Base-by-base conservation (phyloP, 2,113 vertebrate species). In the Stigmatopora argus region DNA sequence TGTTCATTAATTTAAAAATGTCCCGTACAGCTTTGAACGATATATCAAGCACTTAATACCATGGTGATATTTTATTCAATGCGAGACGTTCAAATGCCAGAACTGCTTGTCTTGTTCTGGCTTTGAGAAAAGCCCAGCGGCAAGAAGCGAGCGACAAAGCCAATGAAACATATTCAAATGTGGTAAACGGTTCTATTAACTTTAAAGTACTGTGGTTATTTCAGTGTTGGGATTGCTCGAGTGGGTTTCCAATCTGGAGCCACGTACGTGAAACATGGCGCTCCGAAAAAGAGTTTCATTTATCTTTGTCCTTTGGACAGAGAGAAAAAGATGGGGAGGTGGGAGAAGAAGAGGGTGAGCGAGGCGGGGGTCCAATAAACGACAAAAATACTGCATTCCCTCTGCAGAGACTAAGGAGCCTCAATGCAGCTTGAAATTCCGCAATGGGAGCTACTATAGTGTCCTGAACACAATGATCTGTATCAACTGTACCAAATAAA, bases 131-230 rank as follows among this genome's bases (percentile, higher is more conserved):
- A 75, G 44, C 67, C 59, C 61, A 66, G 65, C 66, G 65, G 67
- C 21, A 46, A 59, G 14, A 61, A 44, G 38, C 51, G 69, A 44
- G 38, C 51, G 69, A 77, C 75, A 74, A 73, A 56, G 67, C 59
- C 72, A 64, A 72, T 62, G 72, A 75, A 81, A 83, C 65, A 66
- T 81, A 79, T 83, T 81, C 70, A 62, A 51, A 49, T 72, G 71
- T 86, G 85, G 78, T 83, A 85, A 88, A 90, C 85, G 85, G 82
- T 83, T 84, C 78, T 79, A 86, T 87, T 89, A 88, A 86, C 67
- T 83, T 76, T 73, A 78, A 85, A 85, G 73, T 77, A 78, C 72
- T 44, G 78, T 77, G 72, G 79, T 89, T 88, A 81, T 87, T 88
- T 84, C 72, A 81, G 72, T 78, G 78, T 82, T 86, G 80, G 78